Evolutionary conservation across 2,113 vertebrate genomes (phyloP), one percentile per base, ranked within the genome.

Genomic region (Nesogale talazaci): DNA sequence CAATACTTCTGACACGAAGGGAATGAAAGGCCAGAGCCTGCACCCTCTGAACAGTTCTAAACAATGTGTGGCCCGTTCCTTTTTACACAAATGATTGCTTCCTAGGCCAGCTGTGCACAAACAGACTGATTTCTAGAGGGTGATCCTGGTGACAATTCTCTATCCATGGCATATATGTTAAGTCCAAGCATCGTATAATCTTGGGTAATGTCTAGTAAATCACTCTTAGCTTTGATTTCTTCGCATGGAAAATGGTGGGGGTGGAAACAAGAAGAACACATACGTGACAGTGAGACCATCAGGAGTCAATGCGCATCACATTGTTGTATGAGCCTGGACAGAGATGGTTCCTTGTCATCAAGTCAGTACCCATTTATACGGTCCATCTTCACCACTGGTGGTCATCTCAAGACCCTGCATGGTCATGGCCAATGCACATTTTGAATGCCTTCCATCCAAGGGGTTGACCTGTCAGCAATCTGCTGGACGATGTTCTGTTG

Each of bases 1-100:
- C 52, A 38, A 74, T 65, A 46, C 92, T 94, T 96, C 83, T 90
- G 91, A 93, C 78, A n/a, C 67, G 79, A 46, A 15, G 82, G 88
- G 83, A 88, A 59, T 59, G 79, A n/a, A 29, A 72, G 36, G 57
- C 56, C 27, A n/a, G n/a, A 56, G 94, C 52, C 93, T 61, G 46
- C 19, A 63, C 77, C 89, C 57, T 38, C 29, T 65, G 19, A 70
- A 80, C 63, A 15, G 72, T 80, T 77, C 85, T 83, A 40, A 63
- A 85, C 78, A 94, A 82, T 34, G 82, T 31, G 3, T 0, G 1
- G 29, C 19, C 27, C 52, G 38, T 65, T 74, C 36, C 15, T n/a
- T 36, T 63, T 34, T 31, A 69, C 77, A 89, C 20, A 87, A 61
- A 89, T 59, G 2, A 6, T 14, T 77, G 42, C 46, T 59, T 29